phyloP scores from a whole-genome alignment of 2,113 vertebrate genomes.

The Etheostoma cragini region DNA sequence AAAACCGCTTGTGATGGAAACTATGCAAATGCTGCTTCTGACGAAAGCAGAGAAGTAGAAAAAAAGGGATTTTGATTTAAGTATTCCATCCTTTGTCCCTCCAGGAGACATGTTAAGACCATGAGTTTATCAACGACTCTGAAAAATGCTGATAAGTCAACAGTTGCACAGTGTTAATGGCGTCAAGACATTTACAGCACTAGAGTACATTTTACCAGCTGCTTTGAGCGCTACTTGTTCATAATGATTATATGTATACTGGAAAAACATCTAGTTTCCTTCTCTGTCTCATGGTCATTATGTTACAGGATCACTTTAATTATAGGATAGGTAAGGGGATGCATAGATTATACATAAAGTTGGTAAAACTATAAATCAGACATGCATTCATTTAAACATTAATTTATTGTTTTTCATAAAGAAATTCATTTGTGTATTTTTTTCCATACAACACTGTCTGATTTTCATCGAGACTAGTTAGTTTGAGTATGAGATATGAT shows the following conservation, averaged over 20 bases:
- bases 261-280: conserved; percentile 12
- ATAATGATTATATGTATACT: conserved; percentile 39
- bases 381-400: neutral
- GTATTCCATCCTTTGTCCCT: conserved; percentile 36
- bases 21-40: conserved; percentile 29
- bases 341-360: neutral
- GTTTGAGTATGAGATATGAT: neutral
- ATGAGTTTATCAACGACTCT: conserved; percentile 61
- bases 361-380: neutral
- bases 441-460: neutral
- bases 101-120: conserved; percentile 47
- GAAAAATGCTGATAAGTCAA: conserved; percentile 70
- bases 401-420: neutral
- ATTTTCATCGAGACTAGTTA: neutral
- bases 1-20: conserved; percentile 37
- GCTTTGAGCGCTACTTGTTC: conserved; percentile 30
- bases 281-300: conserved; percentile 2
- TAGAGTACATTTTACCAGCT: conserved; percentile 49
- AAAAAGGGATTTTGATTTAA: conserved; percentile 31
- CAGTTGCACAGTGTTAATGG: conserved; percentile 71
- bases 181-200: conserved; percentile 60
- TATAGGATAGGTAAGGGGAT: neutral
- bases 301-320: conserved; percentile 13
- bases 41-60: neutral
- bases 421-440: neutral